A percentile compares a stretch with the other conserved stretches of the same genome.
These are phyloP conservation scores for Boulengeromyrus knoepffleri DNA, from an alignment of 2,113 vertebrate genomes.

Conservation along the genomic window DNA sequence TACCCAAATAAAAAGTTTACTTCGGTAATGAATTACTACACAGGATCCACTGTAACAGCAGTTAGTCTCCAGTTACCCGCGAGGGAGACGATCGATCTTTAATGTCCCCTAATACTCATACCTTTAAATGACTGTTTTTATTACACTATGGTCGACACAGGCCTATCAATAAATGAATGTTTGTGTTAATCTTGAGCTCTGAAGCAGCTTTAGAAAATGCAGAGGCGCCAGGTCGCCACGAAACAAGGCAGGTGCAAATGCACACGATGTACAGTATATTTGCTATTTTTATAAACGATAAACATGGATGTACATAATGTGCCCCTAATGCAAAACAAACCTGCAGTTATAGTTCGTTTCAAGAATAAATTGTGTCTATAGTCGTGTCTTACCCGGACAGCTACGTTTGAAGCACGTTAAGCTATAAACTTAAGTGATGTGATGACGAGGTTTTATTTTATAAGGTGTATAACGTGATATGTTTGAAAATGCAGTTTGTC, in stretches of 20 bases:
- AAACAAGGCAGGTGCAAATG: neutral
- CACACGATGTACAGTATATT: neutral
- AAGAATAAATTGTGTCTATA: neutral
- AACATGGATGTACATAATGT: neutral
- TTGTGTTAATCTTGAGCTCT: neutral
- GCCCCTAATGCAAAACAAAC: neutral
- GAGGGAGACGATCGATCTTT: neutral
- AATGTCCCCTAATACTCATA: neutral
- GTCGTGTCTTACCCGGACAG: neutral
- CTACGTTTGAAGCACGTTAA: neutral
- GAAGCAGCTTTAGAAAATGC: neutral
- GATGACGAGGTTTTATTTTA: neutral
- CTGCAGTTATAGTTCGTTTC: neutral
- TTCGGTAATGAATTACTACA: neutral
- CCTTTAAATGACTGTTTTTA: neutral
- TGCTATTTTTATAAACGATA: neutral
- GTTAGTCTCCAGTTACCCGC: neutral
- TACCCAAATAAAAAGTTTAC: neutral
- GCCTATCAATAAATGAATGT: neutral
- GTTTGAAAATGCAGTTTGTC: neutral
- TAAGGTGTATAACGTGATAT: neutral
- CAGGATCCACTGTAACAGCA: neutral
- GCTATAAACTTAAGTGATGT: neutral
- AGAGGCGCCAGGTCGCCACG: neutral
- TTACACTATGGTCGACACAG: neutral